Percentiles rank a stretch among this genome's conserved stretches.
Evolutionary conservation across 2,113 vertebrate genomes (phyloP).

Genomic region (Notarius lentiginosus): DNA sequence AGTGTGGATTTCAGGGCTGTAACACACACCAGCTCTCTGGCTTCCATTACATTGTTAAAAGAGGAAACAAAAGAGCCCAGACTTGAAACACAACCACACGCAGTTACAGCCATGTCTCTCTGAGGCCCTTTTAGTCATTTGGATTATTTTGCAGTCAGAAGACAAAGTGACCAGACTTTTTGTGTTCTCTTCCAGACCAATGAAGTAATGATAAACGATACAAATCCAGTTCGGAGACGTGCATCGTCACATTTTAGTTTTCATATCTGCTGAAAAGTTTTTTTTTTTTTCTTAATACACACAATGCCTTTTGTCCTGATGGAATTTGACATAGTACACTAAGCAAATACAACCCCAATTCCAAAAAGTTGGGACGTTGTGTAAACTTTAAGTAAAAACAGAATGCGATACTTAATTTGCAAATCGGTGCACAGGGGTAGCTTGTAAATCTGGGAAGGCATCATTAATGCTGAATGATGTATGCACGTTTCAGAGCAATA

Average conservation of each 20-base stretch:
- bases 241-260: not conserved
- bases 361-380: no score
- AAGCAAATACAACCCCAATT: not conserved
- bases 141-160: not conserved
- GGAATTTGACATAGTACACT: not conserved
- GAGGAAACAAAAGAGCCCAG: not conserved
- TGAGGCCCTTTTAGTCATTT: not conserved
- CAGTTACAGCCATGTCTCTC: constrained; percentile 1
- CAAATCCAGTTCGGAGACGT: not conserved
- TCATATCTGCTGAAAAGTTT: not conserved
- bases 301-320: not conserved
- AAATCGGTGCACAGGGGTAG: no score
- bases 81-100: constrained; percentile 9
- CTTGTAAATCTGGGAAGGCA: no score
- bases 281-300: not conserved
- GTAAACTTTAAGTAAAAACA: no score
- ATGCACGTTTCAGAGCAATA: no score
- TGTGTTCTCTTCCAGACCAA: not conserved
- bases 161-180: not conserved
- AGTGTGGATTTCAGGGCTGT: constrained; percentile 28
- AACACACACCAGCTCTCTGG: constrained; percentile 22
- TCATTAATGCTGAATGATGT: no score
- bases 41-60: constrained; percentile 35
- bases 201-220: not conserved
- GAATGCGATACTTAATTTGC: no score